Base-by-base conservation (phyloP, 2,888 invertebrate species). In the Ferdinandea cuprea region DNA sequence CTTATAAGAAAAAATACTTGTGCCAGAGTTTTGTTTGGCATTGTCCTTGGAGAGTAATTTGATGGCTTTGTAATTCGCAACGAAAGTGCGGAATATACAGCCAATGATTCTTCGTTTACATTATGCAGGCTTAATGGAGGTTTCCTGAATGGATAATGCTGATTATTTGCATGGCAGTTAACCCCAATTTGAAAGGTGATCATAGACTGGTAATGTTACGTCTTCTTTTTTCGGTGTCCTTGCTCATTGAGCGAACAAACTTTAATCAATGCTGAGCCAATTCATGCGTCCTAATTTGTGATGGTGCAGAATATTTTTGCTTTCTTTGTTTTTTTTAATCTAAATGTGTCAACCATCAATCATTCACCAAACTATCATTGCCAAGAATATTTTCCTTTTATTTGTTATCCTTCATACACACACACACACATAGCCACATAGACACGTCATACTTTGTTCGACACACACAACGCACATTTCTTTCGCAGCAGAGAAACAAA, bases 261-360 rank as follows among this genome's bases (percentile, higher is more conserved):
- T n/a, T 28, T 59, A 19, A 59, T 59, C 44, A 61, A 61, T 46
- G 6, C 6, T 61, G 17, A 30, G 40, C 42, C 59, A 61, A 17
- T 30, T 59, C 30, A 25, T 25, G 19, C 32, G 52, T 52, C 61
- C 59, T 52, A 42, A 48, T 58, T 32, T 25, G 30, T 30, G 17
- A 25, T 19, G 28, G 30, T 44, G 25, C 15, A 9, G 19, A 21
- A 30, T 1, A n/a, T n/a, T n/a, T n/a, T n/a, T n/a, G n/a, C n/a
- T n/a, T n/a, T n/a, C n/a, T 58, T 15, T 9, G 8, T 6, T 25
- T 58, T 66, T 66, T 72, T 72, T 58, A 71, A 77, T 83, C 30
- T 66, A 66, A 73, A 78, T 68, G 52, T 83, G 83, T 68, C 83
- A 83, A 37, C 83, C 66, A 78, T 83, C 83, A 78, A 83, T 83